A percentile compares a stretch with the other conserved stretches of the same genome.
These are phyloP conservation scores for Trissoscelio sp. DNA, from an alignment of 2,888 invertebrate species.

Conservation along the genomic window DNA sequence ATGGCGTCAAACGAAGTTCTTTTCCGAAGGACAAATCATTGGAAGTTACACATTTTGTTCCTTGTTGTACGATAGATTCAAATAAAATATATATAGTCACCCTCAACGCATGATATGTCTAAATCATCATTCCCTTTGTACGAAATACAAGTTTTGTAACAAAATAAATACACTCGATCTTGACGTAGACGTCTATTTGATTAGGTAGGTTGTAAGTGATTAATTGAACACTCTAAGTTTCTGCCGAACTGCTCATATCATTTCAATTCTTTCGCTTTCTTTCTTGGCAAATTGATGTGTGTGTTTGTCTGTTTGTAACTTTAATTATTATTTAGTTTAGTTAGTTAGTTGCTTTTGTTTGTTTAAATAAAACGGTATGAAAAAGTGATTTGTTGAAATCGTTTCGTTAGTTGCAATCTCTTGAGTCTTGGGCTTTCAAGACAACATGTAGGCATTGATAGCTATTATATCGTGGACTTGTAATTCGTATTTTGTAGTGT, in stretches of 20 bases:
- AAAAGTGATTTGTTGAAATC: conserved; percentile 40
- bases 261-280: not conserved
- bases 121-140: conserved; percentile 50
- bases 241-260: conserved; percentile 32
- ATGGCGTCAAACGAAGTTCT: conserved; percentile 52
- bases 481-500: conserved; percentile 60
- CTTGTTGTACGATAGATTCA: conserved; percentile 37
- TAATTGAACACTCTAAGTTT: conserved; percentile 51
- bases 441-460: conserved; percentile 61
- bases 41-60: conserved; percentile 47
- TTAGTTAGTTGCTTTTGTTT: conserved; percentile 11
- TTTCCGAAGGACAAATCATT: conserved; percentile 49
- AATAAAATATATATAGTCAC: conserved; percentile 52
- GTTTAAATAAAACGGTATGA: conserved; percentile 49
- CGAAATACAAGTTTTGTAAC: conserved; percentile 56
- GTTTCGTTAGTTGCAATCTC: conserved; percentile 58
- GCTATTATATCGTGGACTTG: conserved; percentile 62
- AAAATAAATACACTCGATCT: conserved; percentile 58
- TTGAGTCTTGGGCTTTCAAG: conserved; percentile 41
- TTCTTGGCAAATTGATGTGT: conserved; percentile 7
- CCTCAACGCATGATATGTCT: conserved; percentile 62
- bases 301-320: not conserved
- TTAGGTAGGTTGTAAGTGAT: conserved; percentile 50
- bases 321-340: conserved; percentile 1
- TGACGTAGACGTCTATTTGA: conserved; percentile 41